Evolutionary conservation across 2,113 vertebrate species (phyloP), one percentile per base, ranked within the genome.

Genomic region (Grallaria varia): DNA sequence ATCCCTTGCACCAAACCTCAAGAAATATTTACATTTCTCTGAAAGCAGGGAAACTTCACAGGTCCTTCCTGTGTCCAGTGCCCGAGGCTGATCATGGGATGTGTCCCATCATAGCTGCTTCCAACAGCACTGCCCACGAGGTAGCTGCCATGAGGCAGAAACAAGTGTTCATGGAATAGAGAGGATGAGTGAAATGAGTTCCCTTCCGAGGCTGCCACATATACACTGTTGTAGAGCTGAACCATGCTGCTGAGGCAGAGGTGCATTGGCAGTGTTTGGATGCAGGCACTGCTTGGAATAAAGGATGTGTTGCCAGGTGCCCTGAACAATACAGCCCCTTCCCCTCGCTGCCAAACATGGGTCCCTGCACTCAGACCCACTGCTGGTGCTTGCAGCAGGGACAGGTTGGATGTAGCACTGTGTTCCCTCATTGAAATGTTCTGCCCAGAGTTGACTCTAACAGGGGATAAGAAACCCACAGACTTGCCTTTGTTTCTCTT

Each of bases 321-420:
- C 9, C 25, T 0, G 0, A 47, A 40, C 13, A 9, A 4, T 0
- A 15, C 17, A 25, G n/a, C 23, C 24, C n/a, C 18, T 31, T 84
- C 13, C 30, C 40, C 35, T 55, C 16, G 0, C 42, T 40, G 27
- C 10, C 50, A 58, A 18, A 31, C 14, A 24, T 37, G 19, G 30
- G 23, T 30, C 18, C 10, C 0, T 30, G 40, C 31, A 5, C 27
- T 50, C 60, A 17, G 8, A 10, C 9, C 20, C 42, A 14, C 2
- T 0, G 2, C 10, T 27, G 35, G 67, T 3, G 39, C 47, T n/a
- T 1, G 0, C 53, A 25, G 80, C 33, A 45, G 68, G 5, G 64
- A 47, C 14, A 8, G 20, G 10, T 3, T 4, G 21, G 35, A n/a
- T 3, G 1, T 2, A 12, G 25, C 1, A 0, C 47, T 25, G 22